A percentile compares a stretch with the other conserved stretches of the same genome.
Evolutionary conservation across 1,140 invertebrate species (phyloP).

Genomic region (Episyrphus balteatus): DNA sequence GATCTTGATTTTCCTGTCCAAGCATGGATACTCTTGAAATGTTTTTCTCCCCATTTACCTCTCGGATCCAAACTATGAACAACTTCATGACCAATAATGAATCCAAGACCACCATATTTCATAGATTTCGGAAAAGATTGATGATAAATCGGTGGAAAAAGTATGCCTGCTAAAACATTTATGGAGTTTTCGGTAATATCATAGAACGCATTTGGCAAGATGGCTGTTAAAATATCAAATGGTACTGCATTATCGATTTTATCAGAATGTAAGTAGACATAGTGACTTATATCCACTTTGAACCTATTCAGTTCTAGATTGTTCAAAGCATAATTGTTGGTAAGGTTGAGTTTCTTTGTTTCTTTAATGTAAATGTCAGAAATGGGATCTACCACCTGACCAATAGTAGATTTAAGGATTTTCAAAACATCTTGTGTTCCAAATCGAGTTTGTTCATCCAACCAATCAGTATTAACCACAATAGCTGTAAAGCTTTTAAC

Average conservation of each 20-base stretch:
- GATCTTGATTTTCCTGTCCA: not conserved
- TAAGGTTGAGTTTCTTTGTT: no score
- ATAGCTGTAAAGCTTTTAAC: slow-evolving; percentile 43
- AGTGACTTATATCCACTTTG: no score
- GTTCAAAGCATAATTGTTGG: no score
- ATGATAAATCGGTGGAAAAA: slow-evolving; percentile 90
- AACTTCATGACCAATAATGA: slow-evolving; percentile 47
- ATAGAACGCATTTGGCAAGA: slow-evolving; percentile 31
- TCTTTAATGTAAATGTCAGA: no score
- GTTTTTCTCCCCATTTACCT: slow-evolving; percentile 39
- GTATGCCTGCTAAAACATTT: slow-evolving; percentile 62
- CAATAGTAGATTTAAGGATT: no score
- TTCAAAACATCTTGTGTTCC: no score
- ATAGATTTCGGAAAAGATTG: not conserved
- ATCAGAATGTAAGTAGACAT: no score
- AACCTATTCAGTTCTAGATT: no score
- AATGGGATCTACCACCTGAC: no score
- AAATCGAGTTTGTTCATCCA: slow-evolving; percentile 41
- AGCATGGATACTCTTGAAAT: no score
- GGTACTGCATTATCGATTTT: slow-evolving; percentile 4
- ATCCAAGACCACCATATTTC: slow-evolving; percentile 40
- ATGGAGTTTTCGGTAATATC: slow-evolving; percentile 29
- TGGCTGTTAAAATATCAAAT: slow-evolving; percentile 15
- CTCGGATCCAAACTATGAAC: slow-evolving; percentile 43
- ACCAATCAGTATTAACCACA: slow-evolving; percentile 59